These are phyloP conservation scores for Graptemys geographica DNA, from an alignment of 2,797 vertebrate genomes.

Conservation along the genomic window DNA sequence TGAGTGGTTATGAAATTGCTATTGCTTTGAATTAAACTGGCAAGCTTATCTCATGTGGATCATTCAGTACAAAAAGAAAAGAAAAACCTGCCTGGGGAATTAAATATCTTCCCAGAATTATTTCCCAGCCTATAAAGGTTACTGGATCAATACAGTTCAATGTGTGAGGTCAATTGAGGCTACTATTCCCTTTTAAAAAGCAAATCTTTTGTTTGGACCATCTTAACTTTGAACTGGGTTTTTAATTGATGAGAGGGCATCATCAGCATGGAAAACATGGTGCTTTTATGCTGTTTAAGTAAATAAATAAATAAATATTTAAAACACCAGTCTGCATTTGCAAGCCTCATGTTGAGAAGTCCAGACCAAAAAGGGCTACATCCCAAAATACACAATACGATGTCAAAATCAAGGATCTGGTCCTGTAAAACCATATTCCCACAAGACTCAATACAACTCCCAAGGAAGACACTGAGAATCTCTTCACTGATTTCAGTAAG, in stretches of 20 bases:
- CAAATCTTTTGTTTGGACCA: neutral
- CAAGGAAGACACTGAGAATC: neutral
- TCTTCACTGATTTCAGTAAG: neutral
- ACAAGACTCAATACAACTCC: neutral
- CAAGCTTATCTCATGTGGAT: neutral
- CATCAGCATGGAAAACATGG: neutral
- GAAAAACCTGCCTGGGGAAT: neutral
- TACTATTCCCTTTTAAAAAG: neutral
- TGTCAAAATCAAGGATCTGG: neutral
- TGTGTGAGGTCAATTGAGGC: neutral
- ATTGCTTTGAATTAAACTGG: constrained; percentile 4
- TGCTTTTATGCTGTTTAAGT: neutral
- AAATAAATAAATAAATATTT: neutral
- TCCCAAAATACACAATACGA: neutral
- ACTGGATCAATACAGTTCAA: neutral
- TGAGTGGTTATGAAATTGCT: constrained; percentile 55
- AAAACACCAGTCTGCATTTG: neutral
- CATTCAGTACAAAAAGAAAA: neutral
- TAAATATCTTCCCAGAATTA: neutral
- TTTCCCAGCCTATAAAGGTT: neutral
- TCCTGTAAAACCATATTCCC: neutral
- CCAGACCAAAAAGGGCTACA: neutral
- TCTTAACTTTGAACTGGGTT: neutral
- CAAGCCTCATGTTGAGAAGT: neutral
- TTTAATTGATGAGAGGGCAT: neutral